Percentiles rank a stretch among this genome's conserved stretches.
Evolutionary conservation across 2,888 invertebrate species (phyloP).

Genomic region (Hermodice carunculata): DNA sequence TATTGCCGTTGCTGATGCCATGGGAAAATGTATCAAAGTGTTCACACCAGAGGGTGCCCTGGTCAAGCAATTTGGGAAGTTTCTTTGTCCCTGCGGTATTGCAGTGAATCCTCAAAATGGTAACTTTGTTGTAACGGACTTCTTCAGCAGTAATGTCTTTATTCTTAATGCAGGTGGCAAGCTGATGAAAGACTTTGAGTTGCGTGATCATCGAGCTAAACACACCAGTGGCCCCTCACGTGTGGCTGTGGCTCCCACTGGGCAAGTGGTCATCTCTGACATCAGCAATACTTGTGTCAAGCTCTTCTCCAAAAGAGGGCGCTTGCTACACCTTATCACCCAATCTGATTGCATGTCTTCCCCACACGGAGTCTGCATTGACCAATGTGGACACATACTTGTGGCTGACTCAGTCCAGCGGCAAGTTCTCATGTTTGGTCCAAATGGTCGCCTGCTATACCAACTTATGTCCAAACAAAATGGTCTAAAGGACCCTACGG

Average conservation of each 20-base stretch:
- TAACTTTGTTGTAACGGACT: constrained; percentile 12
- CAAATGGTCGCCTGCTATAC: no score
- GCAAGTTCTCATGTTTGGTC: no score
- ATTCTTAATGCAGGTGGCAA: not conserved
- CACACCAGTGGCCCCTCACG: constrained; percentile 9
- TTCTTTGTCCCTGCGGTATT: constrained; percentile 17
- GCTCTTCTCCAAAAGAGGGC: no score
- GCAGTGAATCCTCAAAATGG: not conserved
- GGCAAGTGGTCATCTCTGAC: constrained; percentile 7
- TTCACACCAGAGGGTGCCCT: not conserved
- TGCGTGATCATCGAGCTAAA: not conserved
- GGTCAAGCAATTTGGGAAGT: constrained; percentile 2
- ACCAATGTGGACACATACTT: no score
- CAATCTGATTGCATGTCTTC: no score
- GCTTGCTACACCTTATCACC: no score
- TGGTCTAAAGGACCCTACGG: not conserved
- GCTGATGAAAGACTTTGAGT: constrained; percentile 6
- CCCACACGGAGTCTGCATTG: no score
- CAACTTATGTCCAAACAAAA: not conserved
- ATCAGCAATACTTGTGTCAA: constrained; percentile 16
- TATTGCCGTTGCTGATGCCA: constrained; percentile 11
- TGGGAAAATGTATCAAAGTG: constrained; percentile 13
- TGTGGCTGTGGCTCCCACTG: not conserved
- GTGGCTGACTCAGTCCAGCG: no score
- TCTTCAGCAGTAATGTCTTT: constrained; percentile 12